Evolutionary conservation across 2,888 invertebrate genomes (phyloP).

Genomic region (Oxytorus armatus): DNA sequence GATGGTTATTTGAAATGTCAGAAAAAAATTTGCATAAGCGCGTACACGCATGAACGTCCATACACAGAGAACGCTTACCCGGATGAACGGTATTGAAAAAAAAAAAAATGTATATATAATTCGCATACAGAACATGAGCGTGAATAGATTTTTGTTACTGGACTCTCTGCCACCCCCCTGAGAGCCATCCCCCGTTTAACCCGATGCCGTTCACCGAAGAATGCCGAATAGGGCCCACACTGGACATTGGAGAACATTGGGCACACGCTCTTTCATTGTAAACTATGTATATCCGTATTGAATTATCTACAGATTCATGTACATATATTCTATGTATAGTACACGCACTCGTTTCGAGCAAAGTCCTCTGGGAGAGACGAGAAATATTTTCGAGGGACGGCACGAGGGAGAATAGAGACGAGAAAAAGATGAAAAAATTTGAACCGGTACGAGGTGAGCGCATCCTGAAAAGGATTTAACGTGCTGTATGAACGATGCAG

Average conservation of each 20-base stretch:
- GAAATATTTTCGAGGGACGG: conserved; percentile 14
- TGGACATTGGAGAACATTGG: conserved; percentile 43
- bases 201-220: conserved; percentile 51
- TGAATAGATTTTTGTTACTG: conserved; percentile 36
- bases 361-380: conserved; percentile 29
- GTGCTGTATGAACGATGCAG: conserved; percentile 32
- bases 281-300: conserved; percentile 31
- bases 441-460: conserved; percentile 29
- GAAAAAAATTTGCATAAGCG: conserved; percentile 78
- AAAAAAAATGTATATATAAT: conserved; percentile 40
- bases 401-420: conserved; percentile 27
- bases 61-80: background rate
- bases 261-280: conserved; percentile 54
- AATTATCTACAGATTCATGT: conserved; percentile 3
- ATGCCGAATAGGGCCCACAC: conserved; percentile 14
- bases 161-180: conserved; percentile 42
- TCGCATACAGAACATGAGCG: conserved; percentile 42
- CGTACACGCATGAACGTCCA: conserved; percentile 34
- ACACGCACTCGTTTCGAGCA: conserved; percentile 17
- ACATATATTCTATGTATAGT: background rate
- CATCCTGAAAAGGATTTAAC: conserved; percentile 58
- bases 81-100: conserved; percentile 12
- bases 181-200: conserved; percentile 13
- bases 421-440: conserved; percentile 8
- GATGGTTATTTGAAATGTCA: conserved; percentile 69